phyloP scores from a whole-genome alignment of 1,140 invertebrate genomes.

The Gonioctena quinquepunctata region DNA sequence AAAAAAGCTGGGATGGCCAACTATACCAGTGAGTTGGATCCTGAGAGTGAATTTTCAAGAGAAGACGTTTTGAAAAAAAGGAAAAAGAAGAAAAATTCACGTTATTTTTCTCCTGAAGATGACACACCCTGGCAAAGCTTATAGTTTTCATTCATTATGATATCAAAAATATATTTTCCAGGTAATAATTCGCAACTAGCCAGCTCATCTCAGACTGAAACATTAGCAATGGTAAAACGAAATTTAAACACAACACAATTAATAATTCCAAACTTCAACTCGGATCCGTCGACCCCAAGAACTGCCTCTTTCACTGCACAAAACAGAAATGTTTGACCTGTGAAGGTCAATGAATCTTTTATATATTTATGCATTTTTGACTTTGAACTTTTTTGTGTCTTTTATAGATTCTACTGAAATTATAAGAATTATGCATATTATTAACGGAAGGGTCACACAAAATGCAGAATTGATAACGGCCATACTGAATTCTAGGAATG shows the following conservation, averaged over 20 bases:
- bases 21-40: neutral
- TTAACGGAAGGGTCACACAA: neutral
- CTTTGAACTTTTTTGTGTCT: neutral
- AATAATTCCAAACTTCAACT: neutral
- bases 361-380: neutral
- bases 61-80: neutral
- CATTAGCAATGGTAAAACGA: neutral
- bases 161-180: neutral
- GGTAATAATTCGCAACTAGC: neutral
- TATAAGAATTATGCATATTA: neutral
- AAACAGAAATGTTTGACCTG: neutral
- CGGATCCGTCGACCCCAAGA: neutral
- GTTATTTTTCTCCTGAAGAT: neutral
- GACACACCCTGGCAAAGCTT: neutral
- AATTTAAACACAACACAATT: neutral
- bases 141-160: neutral
- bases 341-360: neutral
- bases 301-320: neutral
- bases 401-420: neutral
- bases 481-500: neutral
- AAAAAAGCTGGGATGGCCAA: neutral
- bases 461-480: neutral
- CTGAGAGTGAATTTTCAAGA: neutral
- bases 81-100: neutral
- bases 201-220: neutral